Conservation (phyloP, 2,113 vertebrate species). For the Romanogobio albipinnatus region DNA sequence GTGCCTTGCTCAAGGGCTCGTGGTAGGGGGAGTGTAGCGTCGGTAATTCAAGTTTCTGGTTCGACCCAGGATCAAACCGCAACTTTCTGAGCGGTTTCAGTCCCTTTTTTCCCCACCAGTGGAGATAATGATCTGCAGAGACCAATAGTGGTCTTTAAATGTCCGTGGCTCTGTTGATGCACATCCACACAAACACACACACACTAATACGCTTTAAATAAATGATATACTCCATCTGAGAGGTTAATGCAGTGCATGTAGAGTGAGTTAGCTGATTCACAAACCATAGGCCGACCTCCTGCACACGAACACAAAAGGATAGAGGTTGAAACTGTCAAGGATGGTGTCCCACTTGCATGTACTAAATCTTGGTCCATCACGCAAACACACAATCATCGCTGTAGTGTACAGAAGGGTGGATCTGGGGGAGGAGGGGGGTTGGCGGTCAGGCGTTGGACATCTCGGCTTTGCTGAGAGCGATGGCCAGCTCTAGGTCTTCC, state of each 20-base stretch:
- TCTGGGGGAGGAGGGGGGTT: not conserved
- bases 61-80: not conserved
- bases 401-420: constrained; percentile 23
- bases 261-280: constrained; percentile 59
- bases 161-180: constrained; percentile 17
- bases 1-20: not conserved
- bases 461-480: constrained; percentile 97
- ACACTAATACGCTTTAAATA: constrained; percentile 50
- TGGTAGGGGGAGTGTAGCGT: not conserved
- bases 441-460: constrained; percentile 88
- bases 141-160: not conserved
- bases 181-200: constrained; percentile 23
- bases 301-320: constrained; percentile 34
- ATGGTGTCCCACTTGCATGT: not conserved
- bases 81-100: constrained; percentile 6
- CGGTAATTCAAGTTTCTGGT: constrained; percentile 17
- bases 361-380: not conserved
- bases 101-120: not conserved
- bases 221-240: constrained; percentile 29
- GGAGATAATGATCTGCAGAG: not conserved
- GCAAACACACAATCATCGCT: constrained; percentile 22
- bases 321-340: constrained; percentile 10
- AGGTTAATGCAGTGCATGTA: constrained; percentile 65
- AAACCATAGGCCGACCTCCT: constrained; percentile 41
- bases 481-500: constrained; percentile 95